Evolutionary conservation across 2,888 invertebrate species (phyloP).

Genomic region (Fragum whitleyi): DNA sequence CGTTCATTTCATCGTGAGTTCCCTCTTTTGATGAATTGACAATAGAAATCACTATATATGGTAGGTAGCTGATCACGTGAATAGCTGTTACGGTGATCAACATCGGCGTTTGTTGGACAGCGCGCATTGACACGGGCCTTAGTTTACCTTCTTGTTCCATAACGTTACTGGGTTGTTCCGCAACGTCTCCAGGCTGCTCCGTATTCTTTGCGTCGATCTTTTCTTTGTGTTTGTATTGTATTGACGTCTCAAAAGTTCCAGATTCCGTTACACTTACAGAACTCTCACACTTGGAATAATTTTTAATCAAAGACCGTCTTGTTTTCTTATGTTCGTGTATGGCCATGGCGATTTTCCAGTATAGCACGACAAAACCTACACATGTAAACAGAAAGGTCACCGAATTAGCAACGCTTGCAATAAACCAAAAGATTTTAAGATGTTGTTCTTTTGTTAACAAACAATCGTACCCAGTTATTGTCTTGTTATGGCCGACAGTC

Average conservation of each 20-base stretch:
- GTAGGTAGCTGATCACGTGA: slow-evolving; percentile 1
- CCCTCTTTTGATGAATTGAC: background rate
- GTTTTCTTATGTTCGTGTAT: slow-evolving; percentile 1
- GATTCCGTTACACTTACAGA: background rate
- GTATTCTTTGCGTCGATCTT: background rate
- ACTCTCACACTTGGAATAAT: background rate
- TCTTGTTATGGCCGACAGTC: background rate
- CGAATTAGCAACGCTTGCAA: background rate
- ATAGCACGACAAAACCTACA: slow-evolving; percentile 6
- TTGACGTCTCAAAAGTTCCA: background rate
- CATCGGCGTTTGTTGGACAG: slow-evolving; percentile 2
- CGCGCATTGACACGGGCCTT: background rate
- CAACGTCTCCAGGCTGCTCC: background rate
- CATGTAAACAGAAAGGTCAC: background rate
- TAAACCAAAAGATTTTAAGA: background rate
- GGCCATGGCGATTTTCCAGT: background rate
- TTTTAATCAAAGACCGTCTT: background rate
- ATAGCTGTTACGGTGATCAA: background rate
- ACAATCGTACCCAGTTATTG: slow-evolving; percentile 12
- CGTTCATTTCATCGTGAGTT: background rate
- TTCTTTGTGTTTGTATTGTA: background rate
- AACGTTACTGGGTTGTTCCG: too few species aligned
- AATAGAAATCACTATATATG: slow-evolving; percentile 8
- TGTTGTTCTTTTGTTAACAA: background rate
- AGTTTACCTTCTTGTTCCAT: too few species aligned